These are phyloP conservation scores for Columba guinea DNA, from an alignment of 2,797 vertebrate species.

Conservation along the genomic window DNA sequence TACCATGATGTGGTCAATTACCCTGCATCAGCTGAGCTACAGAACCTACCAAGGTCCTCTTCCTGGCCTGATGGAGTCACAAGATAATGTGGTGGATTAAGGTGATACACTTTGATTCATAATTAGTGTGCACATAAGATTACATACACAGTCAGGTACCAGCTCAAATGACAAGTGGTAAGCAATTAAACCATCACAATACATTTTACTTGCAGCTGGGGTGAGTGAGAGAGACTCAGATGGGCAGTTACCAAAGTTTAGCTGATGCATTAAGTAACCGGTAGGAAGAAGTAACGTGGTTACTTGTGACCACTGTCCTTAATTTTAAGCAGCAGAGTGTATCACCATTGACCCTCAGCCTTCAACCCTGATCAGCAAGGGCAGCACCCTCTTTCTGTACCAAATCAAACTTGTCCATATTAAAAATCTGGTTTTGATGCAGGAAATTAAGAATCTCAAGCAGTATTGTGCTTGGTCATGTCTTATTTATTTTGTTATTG, in stretches of 20 bases:
- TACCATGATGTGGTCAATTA: not conserved
- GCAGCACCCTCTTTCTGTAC: not conserved
- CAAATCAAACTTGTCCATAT: not conserved
- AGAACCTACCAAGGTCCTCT: not conserved
- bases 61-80: not conserved
- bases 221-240: not conserved
- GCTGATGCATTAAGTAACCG: not conserved
- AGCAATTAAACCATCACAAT: not conserved
- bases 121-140: not conserved
- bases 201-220: not conserved
- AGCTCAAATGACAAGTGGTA: not conserved
- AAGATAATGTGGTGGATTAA: not conserved
- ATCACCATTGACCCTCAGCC: not conserved
- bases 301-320: not conserved
- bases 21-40: not conserved
- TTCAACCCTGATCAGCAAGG: not conserved
- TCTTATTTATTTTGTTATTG: not conserved
- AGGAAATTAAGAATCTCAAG: not conserved
- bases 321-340: not conserved
- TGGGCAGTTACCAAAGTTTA: not conserved
- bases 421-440: not conserved
- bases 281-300: not conserved
- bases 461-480: not conserved
- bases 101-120: not conserved
- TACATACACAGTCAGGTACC: not conserved